These are phyloP conservation scores for Poeciliopsis turneri DNA, from an alignment of 2,797 vertebrate genomes.

Conservation along the genomic window DNA sequence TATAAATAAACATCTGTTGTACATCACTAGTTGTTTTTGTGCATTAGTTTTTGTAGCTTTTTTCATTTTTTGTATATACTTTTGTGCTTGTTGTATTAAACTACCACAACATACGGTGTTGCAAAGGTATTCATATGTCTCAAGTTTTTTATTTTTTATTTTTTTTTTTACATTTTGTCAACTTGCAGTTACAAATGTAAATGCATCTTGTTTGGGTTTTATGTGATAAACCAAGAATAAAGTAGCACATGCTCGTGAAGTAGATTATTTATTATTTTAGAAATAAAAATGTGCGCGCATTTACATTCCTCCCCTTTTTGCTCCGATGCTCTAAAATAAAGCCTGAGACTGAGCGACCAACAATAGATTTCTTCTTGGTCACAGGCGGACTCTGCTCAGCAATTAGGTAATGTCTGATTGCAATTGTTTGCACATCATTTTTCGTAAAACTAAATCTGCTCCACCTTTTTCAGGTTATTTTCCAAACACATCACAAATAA, in stretches of 20 bases:
- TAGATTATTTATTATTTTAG: neutral
- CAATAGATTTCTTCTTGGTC: neutral
- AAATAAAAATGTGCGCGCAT: neutral
- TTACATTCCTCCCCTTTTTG: neutral
- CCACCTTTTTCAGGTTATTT: neutral
- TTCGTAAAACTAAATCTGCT: neutral
- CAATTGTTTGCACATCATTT: neutral
- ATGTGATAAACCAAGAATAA: neutral
- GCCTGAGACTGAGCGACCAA: neutral
- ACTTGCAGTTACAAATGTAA: neutral
- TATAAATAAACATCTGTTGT: neutral
- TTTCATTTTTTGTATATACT: neutral
- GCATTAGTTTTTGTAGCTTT: neutral
- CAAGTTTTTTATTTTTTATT: neutral
- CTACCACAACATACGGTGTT: neutral
- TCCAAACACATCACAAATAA: neutral
- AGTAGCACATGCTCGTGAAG: neutral
- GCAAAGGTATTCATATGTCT: neutral
- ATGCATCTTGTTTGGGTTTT: neutral
- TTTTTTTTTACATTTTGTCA: neutral
- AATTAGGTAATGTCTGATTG: neutral
- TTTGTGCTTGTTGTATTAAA: neutral
- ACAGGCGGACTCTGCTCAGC: neutral
- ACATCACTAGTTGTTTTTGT: neutral
- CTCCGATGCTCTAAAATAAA: neutral